Evolutionary conservation across 2,888 invertebrate genomes (phyloP), one percentile per base, ranked within the genome.

Genomic region (Ischnus inquisitorius): DNA sequence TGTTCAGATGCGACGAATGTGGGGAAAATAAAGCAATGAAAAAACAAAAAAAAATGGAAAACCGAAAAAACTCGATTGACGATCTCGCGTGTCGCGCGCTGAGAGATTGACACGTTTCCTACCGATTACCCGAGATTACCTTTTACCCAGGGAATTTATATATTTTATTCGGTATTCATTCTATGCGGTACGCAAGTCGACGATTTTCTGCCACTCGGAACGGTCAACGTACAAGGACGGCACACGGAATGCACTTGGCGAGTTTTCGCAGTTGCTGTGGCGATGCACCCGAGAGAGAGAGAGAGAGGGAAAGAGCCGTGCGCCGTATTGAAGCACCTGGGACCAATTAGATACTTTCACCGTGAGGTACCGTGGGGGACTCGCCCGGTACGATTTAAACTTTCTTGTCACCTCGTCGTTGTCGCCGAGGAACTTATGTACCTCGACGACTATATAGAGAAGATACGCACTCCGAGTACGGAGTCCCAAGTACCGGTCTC

Each of bases 321-420:
- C 71, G 67, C 65, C 78, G 51, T 79, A 72, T 60, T 77, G 54
- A 77, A 76, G 82, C 85, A 85, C 84, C 77, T 82, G 83, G 79
- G 80, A 86, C 79, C 85, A 85, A 85, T 86, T 87, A 82, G 60
- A 85, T 79, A 79, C 82, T 83, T 85, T 82, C 81, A 78, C 81
- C 77, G 72, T 25, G 28, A 51, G 67, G 57, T 71, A n/a, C n/a
- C n/a, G n/a, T n/a, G n/a, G n/a, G n/a, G n/a, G n/a, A n/a, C n/a
- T 22, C 69, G 69, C 65, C 39, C 48, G 43, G 25, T 48, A 43
- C 39, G 46, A 41, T 76, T 71, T 57, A 51, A 68, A 74, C 83
- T 83, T 83, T 83, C 83, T 80, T 83, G 80, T 80, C 77, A 77
- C 80, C 72, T 77, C 46, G 64, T 19, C 41, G 34, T 5, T 34